Percentiles rank a stretch among this genome's conserved stretches.
Evolutionary conservation across 2,113 vertebrate species (phyloP).

Genomic region (Xerus inauris): DNA sequence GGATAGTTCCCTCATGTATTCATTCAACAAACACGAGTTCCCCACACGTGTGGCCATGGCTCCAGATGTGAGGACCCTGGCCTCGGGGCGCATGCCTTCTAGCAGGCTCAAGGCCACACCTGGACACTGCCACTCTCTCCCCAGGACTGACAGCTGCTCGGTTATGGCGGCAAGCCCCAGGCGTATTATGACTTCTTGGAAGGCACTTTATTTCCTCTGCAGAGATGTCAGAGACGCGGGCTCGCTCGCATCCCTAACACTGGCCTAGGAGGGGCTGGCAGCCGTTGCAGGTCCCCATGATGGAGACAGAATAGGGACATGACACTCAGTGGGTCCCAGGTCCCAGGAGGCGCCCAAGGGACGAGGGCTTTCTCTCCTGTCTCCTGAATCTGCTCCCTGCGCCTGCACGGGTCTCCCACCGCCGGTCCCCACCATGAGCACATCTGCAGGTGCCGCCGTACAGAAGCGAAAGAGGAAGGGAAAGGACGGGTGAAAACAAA

Average conservation of each 20-base stretch:
- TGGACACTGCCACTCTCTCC: not conserved
- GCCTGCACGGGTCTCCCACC: not conserved
- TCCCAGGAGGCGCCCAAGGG: too few species aligned
- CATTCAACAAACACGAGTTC: not conserved
- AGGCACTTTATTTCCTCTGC: not conserved
- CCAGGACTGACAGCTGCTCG: not conserved
- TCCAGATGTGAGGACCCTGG: not conserved
- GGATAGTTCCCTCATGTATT: not conserved
- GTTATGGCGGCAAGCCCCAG: not conserved
- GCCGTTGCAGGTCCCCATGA: not conserved
- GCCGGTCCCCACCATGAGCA: not conserved
- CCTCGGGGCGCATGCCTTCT: not conserved
- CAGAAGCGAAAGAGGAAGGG: conserved; percentile 54
- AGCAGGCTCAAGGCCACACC: not conserved
- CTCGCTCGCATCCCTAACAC: not conserved
- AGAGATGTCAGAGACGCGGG: not conserved
- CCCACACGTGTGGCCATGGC: not conserved
- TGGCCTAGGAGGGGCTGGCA: not conserved
- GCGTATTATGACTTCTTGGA: not conserved
- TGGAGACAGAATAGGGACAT: not conserved
- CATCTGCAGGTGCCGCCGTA: not conserved
- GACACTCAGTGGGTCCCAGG: not conserved
- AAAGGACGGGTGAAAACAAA: not conserved
- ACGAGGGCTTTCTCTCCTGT: not conserved
- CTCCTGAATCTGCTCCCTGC: not conserved